Evolutionary conservation across 1,140 invertebrate species (phyloP), one percentile per base, ranked within the genome.

Genomic region (Zaprionus tsacasi): DNA sequence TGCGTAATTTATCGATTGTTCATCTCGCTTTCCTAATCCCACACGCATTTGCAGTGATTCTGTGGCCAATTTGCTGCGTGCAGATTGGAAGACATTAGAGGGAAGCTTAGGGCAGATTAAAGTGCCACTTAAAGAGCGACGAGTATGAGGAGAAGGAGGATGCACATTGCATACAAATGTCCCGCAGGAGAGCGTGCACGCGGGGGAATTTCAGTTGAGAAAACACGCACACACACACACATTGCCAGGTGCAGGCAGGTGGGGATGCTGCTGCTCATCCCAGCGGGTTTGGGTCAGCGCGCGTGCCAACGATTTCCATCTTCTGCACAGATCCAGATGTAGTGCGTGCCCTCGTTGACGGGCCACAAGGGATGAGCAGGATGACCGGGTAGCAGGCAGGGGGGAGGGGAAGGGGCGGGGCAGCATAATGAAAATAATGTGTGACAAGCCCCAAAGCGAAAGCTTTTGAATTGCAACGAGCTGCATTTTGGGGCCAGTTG

Each of bases 351-450:
- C 40, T 45, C 40, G 40, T 10, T 45, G 40, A 45, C 40, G 15
- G n/a, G 40, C 40, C 65, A 70, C 71, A 35, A 27, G 40, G 40
- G 50, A n/a, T n/a, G n/a, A 81, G 67, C 78, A 85, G 72, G 78
- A 21, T 1, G 72, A 66, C 75, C 61, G 25, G 38, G 55, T 52
- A 66, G 71, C 71, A 33, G 21, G 33, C 30, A 38, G 72, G 69
- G 65, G 76, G 70, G 81, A 76, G 69, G 65, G 76, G 70, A 78
- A 76, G 68, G 70, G 65, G 33, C 33, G 55, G 56, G 67, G 68
- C 69, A 48, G 52, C 70, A 86, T 80, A 81, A 88, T 90, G 86
- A 89, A 82, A 85, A 85, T 89, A 85, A 89, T 89, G 86, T 89
- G 85, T 90, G 86, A 89, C 85, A 85, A 85, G 85, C 83, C 86